Evolutionary conservation across 2,888 invertebrate species (phyloP).

Genomic region (Rhagonycha lutea): DNA sequence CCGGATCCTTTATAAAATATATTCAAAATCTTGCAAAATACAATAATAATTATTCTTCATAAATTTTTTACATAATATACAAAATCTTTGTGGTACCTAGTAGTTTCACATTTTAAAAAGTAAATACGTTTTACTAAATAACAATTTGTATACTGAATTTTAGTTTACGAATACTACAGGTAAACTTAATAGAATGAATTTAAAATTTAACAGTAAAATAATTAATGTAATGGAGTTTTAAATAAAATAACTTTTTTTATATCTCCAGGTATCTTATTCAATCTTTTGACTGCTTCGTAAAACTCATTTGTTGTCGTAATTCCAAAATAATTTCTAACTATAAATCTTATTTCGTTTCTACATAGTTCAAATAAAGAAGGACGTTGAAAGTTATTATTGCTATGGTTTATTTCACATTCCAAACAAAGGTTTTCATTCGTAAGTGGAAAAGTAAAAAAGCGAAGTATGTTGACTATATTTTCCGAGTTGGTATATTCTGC

Average conservation of each 20-base stretch:
- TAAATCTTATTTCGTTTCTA: conserved; percentile 36
- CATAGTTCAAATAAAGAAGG: conserved; percentile 42
- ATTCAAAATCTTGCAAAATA: too few relatives aligned
- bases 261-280: conserved; percentile 32
- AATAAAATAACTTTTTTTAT: conserved; percentile 39
- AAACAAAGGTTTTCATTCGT: conserved; percentile 12
- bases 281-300: conserved; percentile 33
- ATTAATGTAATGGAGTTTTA: conserved; percentile 36
- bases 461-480: background rate
- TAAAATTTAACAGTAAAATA: conserved; percentile 20
- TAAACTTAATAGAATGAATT: background rate
- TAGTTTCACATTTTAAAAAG: too few relatives aligned
- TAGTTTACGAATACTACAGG: background rate
- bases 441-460: background rate
- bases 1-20: too few relatives aligned
- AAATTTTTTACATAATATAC: too few relatives aligned
- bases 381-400: conserved; percentile 8
- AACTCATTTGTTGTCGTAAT: conserved; percentile 33
- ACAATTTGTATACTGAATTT: background rate
- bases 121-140: background rate
- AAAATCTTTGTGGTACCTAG: too few relatives aligned
- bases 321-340: conserved; percentile 31
- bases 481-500: background rate
- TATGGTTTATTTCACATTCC: conserved; percentile 16
- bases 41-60: too few relatives aligned